phyloP scores from a whole-genome alignment of 1,140 invertebrate species.

The Pseudobourletiella spinata region DNA sequence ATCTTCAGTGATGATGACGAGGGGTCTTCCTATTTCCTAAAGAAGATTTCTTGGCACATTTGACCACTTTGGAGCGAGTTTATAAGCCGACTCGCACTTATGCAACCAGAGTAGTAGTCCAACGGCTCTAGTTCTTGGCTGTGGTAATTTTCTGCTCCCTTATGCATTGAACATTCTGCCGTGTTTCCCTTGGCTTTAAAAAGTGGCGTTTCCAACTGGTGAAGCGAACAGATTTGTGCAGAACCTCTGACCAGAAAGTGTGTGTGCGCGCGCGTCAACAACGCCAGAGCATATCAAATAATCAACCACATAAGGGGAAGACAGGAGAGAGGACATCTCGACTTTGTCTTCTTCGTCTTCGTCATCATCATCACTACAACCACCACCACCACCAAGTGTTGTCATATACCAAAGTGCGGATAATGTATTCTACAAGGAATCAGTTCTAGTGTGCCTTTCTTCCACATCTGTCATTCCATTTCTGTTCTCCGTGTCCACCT shows the following conservation, averaged over 20 bases:
- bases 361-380: too few species aligned
- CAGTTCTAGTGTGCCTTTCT: constrained; percentile 10
- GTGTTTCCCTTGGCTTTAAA: not conserved
- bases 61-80: constrained; percentile 6
- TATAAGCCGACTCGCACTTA: constrained; percentile 9
- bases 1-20: not conserved
- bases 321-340: too few species aligned
- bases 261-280: not conserved
- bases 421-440: constrained; percentile 8
- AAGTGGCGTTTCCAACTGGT: too few species aligned
- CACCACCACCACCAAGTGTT: not conserved
- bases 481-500: not conserved
- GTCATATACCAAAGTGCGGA: not conserved
- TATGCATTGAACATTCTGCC: not conserved
- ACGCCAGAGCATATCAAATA: too few species aligned
- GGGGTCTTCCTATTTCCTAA: constrained; percentile 6
- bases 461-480: not conserved
- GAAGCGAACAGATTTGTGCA: not conserved
- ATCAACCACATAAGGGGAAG: too few species aligned
- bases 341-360: too few species aligned
- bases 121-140: constrained; percentile 7
- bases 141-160: not conserved
- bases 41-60: constrained; percentile 5
- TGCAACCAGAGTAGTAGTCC: constrained; percentile 13
- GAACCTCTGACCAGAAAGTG: not conserved